Percentiles rank a stretch among this genome's conserved stretches.
phyloP scores from a whole-genome alignment of 2,797 vertebrate genomes.

The Esox lucius region DNA sequence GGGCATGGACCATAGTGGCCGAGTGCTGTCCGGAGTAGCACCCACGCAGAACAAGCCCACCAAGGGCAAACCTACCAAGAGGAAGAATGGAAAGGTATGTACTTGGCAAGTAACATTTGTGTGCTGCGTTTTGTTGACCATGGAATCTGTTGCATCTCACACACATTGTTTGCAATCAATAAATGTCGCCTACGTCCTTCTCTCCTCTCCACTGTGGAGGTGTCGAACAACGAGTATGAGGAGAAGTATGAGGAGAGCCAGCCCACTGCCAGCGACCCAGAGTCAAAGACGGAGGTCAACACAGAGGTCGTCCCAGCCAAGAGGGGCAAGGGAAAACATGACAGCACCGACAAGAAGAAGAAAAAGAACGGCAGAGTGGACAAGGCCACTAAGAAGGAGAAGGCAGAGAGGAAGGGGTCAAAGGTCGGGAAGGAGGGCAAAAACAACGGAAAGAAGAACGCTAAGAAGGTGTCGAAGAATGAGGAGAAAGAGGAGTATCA shows the following conservation, averaged over 20 bases:
- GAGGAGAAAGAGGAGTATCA: slow-evolving; percentile 79
- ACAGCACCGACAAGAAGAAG: slow-evolving; percentile 85
- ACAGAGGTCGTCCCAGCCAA: slow-evolving; percentile 66
- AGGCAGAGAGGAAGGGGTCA: slow-evolving; percentile 80
- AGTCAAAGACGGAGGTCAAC: slow-evolving; percentile 51
- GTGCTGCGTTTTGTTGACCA: neutral
- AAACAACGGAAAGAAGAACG: slow-evolving; percentile 78
- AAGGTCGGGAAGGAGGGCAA: slow-evolving; percentile 83
- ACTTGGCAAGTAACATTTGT: neutral
- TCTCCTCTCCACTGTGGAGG: slow-evolving; percentile 56
- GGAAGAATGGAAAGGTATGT: slow-evolving; percentile 76
- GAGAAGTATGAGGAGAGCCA: slow-evolving; percentile 78
- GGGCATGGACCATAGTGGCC: slow-evolving; percentile 60
- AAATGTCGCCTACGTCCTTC: neutral
- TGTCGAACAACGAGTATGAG: slow-evolving; percentile 86
- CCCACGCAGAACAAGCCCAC: slow-evolving; percentile 76
- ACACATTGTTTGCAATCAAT: neutral
- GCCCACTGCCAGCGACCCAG: slow-evolving; percentile 70
- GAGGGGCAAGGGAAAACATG: slow-evolving; percentile 81
- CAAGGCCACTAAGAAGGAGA: slow-evolving; percentile 79
- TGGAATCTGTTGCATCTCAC: neutral
- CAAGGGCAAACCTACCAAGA: slow-evolving; percentile 80
- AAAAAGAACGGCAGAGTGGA: slow-evolving; percentile 75
- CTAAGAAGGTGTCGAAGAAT: slow-evolving; percentile 77
- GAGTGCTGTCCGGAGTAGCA: slow-evolving; percentile 64